Percentiles rank a stretch among this genome's conserved stretches.
These are phyloP conservation scores for Astyanax mexicanus DNA, from an alignment of 2,797 vertebrate genomes.

Conservation along the genomic window DNA sequence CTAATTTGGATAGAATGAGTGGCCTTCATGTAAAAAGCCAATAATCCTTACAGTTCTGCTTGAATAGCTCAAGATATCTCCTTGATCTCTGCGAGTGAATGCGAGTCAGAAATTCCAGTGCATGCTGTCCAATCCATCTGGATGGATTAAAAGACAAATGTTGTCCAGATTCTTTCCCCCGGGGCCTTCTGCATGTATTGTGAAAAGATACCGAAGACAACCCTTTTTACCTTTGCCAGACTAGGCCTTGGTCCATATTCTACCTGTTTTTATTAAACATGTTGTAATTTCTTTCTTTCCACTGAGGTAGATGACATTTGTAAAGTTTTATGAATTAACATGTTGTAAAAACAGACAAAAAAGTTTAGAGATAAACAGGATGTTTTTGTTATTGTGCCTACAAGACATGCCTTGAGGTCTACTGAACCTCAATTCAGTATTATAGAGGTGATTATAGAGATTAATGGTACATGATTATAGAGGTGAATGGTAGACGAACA, in stretches of 20 bases:
- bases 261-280: too few relatives aligned
- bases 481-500: too few relatives aligned
- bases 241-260: neutral
- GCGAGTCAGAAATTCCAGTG: constrained; percentile 72
- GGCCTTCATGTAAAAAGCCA: constrained; percentile 69
- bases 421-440: too few relatives aligned
- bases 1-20: constrained; percentile 60
- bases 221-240: constrained; percentile 62
- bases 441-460: too few relatives aligned
- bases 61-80: constrained; percentile 59
- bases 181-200: constrained; percentile 70
- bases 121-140: constrained; percentile 50
- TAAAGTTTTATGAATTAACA: too few relatives aligned
- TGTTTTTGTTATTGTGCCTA: too few relatives aligned
- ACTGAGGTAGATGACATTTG: too few relatives aligned
- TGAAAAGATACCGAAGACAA: constrained; percentile 73
- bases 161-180: constrained; percentile 63
- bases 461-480: too few relatives aligned
- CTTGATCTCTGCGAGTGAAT: constrained; percentile 64
- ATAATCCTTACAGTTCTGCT: constrained; percentile 69
- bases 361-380: too few relatives aligned
- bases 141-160: constrained; percentile 75
- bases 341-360: too few relatives aligned
- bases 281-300: too few relatives aligned
- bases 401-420: too few relatives aligned